phyloP scores from a whole-genome alignment of 2,797 vertebrate species.

The Pogoniulus pusillus region DNA sequence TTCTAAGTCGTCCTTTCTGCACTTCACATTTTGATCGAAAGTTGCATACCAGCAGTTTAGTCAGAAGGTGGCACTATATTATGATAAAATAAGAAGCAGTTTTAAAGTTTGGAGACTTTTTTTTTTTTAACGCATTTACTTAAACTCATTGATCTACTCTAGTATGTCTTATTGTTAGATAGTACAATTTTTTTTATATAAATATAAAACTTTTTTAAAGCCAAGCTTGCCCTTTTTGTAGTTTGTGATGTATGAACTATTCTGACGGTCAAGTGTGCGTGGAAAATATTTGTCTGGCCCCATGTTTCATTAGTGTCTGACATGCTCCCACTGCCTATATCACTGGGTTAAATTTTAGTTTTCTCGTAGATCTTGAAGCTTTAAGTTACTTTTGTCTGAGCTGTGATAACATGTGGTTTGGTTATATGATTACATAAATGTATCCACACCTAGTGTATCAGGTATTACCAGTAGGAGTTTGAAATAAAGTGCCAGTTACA shows the following conservation, averaged over 20 bases:
- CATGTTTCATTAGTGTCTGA: not conserved
- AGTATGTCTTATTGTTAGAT: not conserved
- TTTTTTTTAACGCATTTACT: not conserved
- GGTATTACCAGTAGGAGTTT: not conserved
- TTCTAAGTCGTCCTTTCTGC: not conserved
- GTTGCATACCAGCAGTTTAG: not conserved
- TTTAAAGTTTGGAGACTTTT: not conserved
- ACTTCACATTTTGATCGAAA: not conserved
- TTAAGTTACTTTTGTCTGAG: not conserved
- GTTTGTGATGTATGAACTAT: not conserved
- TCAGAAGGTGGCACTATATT: conserved; percentile 28
- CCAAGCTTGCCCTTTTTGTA: not conserved
- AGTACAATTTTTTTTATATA: too few relatives aligned
- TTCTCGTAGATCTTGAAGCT: not conserved
- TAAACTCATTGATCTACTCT: not conserved
- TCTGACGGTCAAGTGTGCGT: not conserved
- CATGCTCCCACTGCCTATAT: accelerated
- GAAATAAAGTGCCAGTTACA: not conserved
- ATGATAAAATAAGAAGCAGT: not conserved
- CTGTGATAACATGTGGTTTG: not conserved
- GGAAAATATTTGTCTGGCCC: not conserved
- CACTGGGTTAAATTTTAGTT: not conserved
- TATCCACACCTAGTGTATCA: not conserved
- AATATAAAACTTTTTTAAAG: not conserved
- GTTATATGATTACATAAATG: not conserved